These are phyloP conservation scores for Gadopsis bispinosus DNA, from an alignment of 2,797 vertebrate genomes.

Conservation along the genomic window DNA sequence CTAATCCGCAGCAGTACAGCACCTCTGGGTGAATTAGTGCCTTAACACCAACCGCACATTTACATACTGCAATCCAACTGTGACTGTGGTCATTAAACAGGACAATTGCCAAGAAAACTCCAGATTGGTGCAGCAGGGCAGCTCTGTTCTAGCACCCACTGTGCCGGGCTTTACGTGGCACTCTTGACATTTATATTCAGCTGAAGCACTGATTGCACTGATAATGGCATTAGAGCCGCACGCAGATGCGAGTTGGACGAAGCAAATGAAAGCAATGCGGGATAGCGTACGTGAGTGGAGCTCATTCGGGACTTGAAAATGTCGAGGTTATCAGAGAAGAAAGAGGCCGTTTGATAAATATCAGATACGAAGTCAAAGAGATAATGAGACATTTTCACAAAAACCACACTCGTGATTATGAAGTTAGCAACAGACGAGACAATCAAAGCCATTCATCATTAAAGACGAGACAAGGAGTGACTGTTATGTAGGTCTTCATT, in stretches of 20 bases:
- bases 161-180: conserved; percentile 35
- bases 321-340: conserved; percentile 51
- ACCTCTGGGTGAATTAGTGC: conserved; percentile 14
- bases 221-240: conserved; percentile 51
- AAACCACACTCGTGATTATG: conserved; percentile 38
- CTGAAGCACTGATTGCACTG: conserved; percentile 61
- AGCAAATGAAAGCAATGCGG: conserved; percentile 51
- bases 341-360: conserved; percentile 47
- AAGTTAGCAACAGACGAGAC: conserved; percentile 32
- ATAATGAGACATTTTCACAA: conserved; percentile 53
- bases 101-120: conserved; percentile 46
- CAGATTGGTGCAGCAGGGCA: conserved; percentile 11
- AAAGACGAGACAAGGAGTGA: conserved; percentile 20
- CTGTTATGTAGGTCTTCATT: neutral
- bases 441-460: conserved; percentile 42
- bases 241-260: conserved; percentile 45
- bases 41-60: conserved; percentile 27
- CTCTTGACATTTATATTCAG: conserved; percentile 74
- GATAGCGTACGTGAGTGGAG: conserved; percentile 14
- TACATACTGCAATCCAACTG: conserved; percentile 16
- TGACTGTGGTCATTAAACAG: conserved; percentile 49
- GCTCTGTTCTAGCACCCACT: conserved; percentile 48
- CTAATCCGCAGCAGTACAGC: conserved; percentile 2
- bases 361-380: conserved; percentile 42
- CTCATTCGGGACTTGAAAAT: conserved; percentile 41